Evolutionary conservation across 92 coral and sea anemone species (phyloP).

Genomic region (Zoanthus sociatus): DNA sequence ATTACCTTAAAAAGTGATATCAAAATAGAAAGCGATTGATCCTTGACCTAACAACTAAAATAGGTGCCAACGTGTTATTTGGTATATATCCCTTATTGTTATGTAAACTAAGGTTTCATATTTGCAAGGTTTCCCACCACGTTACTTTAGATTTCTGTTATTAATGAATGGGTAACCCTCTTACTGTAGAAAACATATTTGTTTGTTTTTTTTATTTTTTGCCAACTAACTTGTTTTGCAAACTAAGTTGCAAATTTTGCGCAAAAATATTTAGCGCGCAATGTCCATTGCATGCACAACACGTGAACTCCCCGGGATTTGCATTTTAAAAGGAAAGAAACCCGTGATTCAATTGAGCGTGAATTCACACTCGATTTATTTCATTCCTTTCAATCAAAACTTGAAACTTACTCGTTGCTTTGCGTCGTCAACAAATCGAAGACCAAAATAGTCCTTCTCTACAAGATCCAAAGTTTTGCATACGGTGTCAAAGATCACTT

Average conservation of each 20-base stretch:
- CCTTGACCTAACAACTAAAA: background rate
- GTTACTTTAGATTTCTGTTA: too few relatives aligned
- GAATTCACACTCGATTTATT: background rate
- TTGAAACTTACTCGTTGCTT: slow-evolving; percentile 86
- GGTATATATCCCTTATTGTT: background rate
- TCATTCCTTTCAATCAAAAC: background rate
- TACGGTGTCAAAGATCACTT: slow-evolving; percentile 86
- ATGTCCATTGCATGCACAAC: slow-evolving; percentile 28
- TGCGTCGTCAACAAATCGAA: slow-evolving; percentile 93
- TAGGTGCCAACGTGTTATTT: background rate
- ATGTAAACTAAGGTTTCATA: background rate
- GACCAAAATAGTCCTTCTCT: slow-evolving; percentile 99
- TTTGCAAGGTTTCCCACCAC: background rate
- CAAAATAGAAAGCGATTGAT: background rate
- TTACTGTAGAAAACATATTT: background rate
- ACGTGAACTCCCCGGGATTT: slow-evolving; percentile 31
- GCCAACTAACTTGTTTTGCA: background rate
- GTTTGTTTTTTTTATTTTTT: background rate
- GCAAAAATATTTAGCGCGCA: background rate
- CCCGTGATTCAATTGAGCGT: background rate
- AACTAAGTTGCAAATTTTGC: background rate
- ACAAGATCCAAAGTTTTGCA: slow-evolving; percentile 90
- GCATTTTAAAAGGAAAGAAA: slow-evolving; percentile 35
- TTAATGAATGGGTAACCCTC: too few relatives aligned
- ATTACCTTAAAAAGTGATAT: background rate